A percentile compares a stretch with the other conserved stretches of the same genome.
Conservation (phyloP, 92 coral and sea anemone species). For the Muricea muricata region DNA sequence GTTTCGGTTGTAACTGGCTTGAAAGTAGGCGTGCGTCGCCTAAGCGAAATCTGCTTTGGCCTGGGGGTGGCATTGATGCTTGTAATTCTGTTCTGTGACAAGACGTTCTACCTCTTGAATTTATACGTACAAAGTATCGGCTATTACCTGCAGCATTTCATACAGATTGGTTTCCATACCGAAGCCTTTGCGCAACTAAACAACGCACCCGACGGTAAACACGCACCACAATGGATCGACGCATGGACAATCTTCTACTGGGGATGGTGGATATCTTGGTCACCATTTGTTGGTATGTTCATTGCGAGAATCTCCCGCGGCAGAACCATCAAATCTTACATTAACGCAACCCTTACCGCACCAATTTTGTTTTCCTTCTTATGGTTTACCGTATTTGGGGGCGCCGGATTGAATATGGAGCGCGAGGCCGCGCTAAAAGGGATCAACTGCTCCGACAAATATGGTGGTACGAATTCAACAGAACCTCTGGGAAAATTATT, state of each 20-base stretch:
- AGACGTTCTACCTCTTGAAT: conserved; percentile 85
- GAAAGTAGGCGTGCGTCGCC: conserved; percentile 84
- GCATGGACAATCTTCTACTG: conserved; percentile 83
- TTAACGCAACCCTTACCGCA: conserved; percentile 72
- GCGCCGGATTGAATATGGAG: conserved; percentile 86
- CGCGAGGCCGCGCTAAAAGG: conserved; percentile 75
- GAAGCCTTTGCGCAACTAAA: conserved; percentile 94
- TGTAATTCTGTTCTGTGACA: conserved; percentile 82
- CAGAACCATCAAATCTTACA: conserved; percentile 74
- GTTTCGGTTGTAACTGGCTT: conserved; percentile 83
- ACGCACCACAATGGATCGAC: conserved; percentile 84
- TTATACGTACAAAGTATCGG: conserved; percentile 76
- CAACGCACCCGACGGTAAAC: conserved; percentile 81
- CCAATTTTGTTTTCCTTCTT: conserved; percentile 73
- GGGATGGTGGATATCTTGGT: conserved; percentile 87
- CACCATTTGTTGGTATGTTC: conserved; percentile 80
- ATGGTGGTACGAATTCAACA: conserved; percentile 57
- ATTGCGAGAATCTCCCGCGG: conserved; percentile 82
- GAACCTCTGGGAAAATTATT: conserved; percentile 64
- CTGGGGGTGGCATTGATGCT: conserved; percentile 84
- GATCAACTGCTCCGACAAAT: conserved; percentile 61
- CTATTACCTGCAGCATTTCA: conserved; percentile 82
- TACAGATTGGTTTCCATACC: conserved; percentile 92
- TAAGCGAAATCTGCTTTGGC: conserved; percentile 84
- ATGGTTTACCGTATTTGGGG: conserved; percentile 89